Evolutionary conservation across 2,113 vertebrate genomes (phyloP), one percentile per base, ranked within the genome.

Genomic region (Balaeniceps rex): DNA sequence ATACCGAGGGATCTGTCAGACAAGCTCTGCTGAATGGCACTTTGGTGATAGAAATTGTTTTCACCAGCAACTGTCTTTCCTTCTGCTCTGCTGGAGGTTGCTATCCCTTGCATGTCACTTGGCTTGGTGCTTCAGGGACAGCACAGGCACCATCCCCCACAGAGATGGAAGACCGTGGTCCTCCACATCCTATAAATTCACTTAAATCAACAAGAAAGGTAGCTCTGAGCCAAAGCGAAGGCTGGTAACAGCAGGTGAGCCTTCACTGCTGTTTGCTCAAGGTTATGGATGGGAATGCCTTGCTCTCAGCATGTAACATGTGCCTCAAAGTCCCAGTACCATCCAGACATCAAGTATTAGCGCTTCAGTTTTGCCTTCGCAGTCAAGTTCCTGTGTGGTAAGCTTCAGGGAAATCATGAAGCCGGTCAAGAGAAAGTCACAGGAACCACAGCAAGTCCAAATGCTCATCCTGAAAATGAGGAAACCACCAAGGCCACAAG

Each of bases 401-500:
- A 79, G 46, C 13, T 64, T 33, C 44, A 88, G 55, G 61, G 46
- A 40, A 47, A n/a, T 33, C 49, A 75, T 28, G 44, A 79, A 83
- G 25, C 29, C 1, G 1, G 25, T 36, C 3, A 0, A 57, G 79
- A 91, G 38, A 55, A 83, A 40, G 49, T 19, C 49, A 29, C 16
- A 85, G 86, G 47, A 89, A 63, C 36, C 60, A 74, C 38, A 70
- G 29, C 24, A 68, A 79, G 47, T 46, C 49, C 34, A 69, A 61
- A 64, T n/a, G 54, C 36, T 57, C 33, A 22, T 88, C 61, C 31
- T 74, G 33, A 69, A 74, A 63, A 57, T 47, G 66, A 69, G 49
- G 64, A 69, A 58, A 69, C 8, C 9, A 25, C 68, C 0, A 2
- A 80, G 66, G 12, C 24, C 7, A 34, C 3, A 0, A 22, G 61